phyloP scores from a whole-genome alignment of 2,113 vertebrate species.

The Dendrocopos noguchii region DNA sequence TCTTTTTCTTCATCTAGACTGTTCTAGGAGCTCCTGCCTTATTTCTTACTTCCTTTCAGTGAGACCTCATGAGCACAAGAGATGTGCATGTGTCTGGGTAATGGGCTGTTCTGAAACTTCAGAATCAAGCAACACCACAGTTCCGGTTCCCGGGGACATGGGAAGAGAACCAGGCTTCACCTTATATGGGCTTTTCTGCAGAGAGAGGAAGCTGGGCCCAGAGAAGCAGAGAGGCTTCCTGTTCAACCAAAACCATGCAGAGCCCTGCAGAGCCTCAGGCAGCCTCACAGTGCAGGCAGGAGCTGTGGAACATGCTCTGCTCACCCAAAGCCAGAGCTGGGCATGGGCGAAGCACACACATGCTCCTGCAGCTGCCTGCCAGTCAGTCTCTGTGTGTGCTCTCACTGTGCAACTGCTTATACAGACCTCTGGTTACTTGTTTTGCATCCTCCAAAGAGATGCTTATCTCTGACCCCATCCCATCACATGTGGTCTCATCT shows the following conservation, averaged over 20 bases:
- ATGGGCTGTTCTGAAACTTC: constrained; percentile 36
- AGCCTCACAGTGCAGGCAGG: background rate
- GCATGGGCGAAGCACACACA: background rate
- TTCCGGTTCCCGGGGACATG: constrained; percentile 12
- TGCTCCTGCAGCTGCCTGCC: background rate
- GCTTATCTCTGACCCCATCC: background rate
- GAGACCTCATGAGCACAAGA: background rate
- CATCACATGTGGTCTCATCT: background rate
- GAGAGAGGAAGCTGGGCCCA: constrained; percentile 66
- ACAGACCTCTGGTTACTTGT: fast-evolving
- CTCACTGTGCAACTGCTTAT: background rate
- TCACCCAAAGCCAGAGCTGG: background rate
- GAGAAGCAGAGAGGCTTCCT: constrained; percentile 67
- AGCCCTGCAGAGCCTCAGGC: background rate
- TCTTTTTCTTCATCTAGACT: background rate
- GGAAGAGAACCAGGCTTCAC: constrained; percentile 42
- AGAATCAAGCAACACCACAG: background rate
- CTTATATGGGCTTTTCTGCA: constrained; percentile 76
- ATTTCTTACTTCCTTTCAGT: background rate
- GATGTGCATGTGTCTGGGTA: background rate
- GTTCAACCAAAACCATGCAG: constrained; percentile 46
- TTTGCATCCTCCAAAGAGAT: background rate
- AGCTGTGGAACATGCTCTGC: background rate
- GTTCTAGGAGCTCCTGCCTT: background rate
- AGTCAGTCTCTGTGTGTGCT: background rate